Evolutionary conservation across 1,140 invertebrate genomes (phyloP).

Genomic region (Planococcus citri): DNA sequence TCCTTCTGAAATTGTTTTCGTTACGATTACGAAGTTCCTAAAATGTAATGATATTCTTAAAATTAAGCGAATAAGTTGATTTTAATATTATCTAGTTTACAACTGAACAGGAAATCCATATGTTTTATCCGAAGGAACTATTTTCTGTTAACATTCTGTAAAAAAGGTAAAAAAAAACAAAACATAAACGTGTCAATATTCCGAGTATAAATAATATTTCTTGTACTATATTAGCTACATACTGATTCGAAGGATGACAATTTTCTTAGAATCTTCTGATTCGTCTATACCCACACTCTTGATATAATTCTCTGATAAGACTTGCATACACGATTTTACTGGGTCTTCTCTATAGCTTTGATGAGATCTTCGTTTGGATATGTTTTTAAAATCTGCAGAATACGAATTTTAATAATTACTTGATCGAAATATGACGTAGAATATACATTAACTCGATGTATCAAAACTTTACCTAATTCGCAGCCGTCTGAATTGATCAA

Average conservation of each 20-base stretch:
- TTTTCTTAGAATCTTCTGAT: background rate
- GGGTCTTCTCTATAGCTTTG: background rate
- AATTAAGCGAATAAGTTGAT: slow-evolving; percentile 4
- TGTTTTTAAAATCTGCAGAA: background rate
- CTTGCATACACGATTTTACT: background rate
- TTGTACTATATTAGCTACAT: background rate
- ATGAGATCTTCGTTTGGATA: slow-evolving; percentile 1
- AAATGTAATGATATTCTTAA: background rate
- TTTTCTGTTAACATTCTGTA: background rate
- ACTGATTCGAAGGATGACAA: slow-evolving; percentile 13
- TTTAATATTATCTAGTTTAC: background rate
- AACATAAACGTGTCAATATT: too few species aligned
- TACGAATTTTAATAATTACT: too few species aligned
- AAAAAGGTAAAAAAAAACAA: too few species aligned
- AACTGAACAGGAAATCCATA: background rate
- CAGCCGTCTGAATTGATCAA: background rate
- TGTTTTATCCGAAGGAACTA: background rate
- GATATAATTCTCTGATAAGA: background rate
- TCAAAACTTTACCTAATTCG: background rate
- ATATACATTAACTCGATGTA: too few species aligned
- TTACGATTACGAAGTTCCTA: background rate
- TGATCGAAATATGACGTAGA: background rate
- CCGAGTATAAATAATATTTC: too few species aligned
- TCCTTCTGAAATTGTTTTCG: background rate
- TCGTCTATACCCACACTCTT: background rate